Conservation (phyloP, 2,113 vertebrate species). For the Epinephelus cyanopodus region DNA sequence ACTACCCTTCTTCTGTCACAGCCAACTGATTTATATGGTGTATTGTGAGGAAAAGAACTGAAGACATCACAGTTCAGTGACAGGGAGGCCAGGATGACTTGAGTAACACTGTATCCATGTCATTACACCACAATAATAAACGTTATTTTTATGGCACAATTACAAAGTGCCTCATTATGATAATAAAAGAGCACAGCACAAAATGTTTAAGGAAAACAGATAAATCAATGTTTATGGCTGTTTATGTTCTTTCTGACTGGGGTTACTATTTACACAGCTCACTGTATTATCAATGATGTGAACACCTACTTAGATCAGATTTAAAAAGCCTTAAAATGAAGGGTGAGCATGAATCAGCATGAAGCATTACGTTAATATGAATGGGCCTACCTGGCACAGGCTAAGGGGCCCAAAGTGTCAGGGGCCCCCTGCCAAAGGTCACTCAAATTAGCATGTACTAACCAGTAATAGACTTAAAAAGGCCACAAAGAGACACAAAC, state of each 20-base stretch:
- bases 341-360: too few relatives aligned
- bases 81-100: not conserved
- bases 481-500: too few relatives aligned
- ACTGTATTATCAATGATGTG: not conserved
- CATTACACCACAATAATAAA: slow-evolving; percentile 29
- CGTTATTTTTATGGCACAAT: slow-evolving; percentile 33
- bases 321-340: not conserved
- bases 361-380: too few relatives aligned
- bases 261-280: not conserved
- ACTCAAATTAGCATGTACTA: too few relatives aligned
- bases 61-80: slow-evolving; percentile 20
- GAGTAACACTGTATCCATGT: not conserved
- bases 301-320: not conserved
- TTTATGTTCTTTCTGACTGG: not conserved
- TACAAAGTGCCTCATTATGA: slow-evolving; percentile 17
- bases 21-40: slow-evolving; percentile 36
- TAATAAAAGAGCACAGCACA: slow-evolving; percentile 14
- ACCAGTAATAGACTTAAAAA: too few relatives aligned
- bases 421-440: too few relatives aligned
- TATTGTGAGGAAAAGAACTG: not conserved
- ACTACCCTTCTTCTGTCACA: slow-evolving; percentile 19
- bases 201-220: slow-evolving; percentile 10
- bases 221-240: not conserved
- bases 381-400: too few relatives aligned
- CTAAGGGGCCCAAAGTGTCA: too few relatives aligned